Conservation (phyloP, 2,797 vertebrate species). For the Spatula clypeata region DNA sequence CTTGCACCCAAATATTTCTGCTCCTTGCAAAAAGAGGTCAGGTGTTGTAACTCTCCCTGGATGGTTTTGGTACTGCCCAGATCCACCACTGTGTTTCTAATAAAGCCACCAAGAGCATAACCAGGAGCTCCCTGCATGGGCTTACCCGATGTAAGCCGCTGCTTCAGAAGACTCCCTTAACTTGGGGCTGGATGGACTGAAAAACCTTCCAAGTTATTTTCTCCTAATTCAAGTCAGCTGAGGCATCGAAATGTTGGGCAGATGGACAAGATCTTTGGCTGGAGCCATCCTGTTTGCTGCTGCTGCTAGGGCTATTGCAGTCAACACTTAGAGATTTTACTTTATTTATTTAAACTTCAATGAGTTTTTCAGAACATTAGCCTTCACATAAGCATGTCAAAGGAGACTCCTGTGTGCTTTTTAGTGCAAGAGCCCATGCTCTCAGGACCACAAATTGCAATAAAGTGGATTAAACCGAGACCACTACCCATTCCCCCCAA, state of each 20-base stretch:
- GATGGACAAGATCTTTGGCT: slow-evolving; percentile 43
- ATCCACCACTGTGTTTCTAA: slow-evolving; percentile 52
- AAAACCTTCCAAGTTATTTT: slow-evolving; percentile 70
- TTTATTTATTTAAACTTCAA: not conserved
- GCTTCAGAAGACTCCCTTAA: slow-evolving; percentile 34
- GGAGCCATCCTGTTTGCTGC: slow-evolving; percentile 24
- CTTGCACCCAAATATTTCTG: not conserved
- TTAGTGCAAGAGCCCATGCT: not conserved
- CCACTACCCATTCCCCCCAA: not conserved
- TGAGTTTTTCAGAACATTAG: slow-evolving; percentile 22
- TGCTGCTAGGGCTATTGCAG: not conserved
- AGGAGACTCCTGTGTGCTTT: slow-evolving; percentile 8
- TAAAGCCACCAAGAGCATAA: slow-evolving; percentile 55
- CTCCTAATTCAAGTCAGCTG: slow-evolving; percentile 73
- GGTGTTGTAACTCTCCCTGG: not conserved
- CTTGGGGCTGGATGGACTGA: slow-evolving; percentile 42
- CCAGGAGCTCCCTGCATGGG: slow-evolving; percentile 24
- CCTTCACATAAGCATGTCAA: slow-evolving; percentile 2
- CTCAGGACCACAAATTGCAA: not conserved
- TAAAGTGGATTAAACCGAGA: not conserved
- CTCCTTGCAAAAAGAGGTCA: slow-evolving; percentile 15
- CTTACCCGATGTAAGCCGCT: slow-evolving; percentile 17
- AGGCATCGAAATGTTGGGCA: slow-evolving; percentile 63
- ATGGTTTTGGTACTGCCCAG: not conserved
- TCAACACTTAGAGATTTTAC: not conserved